Percentiles rank a stretch among this genome's conserved stretches.
These are phyloP conservation scores for Drosophila kepulauana DNA, from an alignment of 1,140 invertebrate genomes.

Conservation along the genomic window DNA sequence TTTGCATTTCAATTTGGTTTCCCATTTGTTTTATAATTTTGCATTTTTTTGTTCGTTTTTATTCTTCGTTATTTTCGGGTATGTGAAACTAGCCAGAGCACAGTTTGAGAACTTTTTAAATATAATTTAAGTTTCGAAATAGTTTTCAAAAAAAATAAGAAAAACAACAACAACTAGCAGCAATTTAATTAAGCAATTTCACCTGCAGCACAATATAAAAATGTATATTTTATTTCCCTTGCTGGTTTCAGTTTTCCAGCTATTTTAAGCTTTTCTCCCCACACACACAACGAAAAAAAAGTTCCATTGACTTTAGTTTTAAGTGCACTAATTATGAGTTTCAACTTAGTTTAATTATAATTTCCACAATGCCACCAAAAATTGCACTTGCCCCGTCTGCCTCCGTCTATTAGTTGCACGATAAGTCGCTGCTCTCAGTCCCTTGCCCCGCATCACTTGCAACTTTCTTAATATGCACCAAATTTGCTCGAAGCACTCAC, in stretches of 20 bases:
- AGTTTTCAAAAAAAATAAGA: conserved; percentile 20
- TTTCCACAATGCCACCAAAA: conserved; percentile 27
- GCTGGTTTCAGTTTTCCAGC: conserved; percentile 44
- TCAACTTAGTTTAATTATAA: conserved; percentile 43
- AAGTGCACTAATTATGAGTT: conserved; percentile 71
- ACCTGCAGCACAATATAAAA: conserved; percentile 64
- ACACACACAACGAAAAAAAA: neutral
- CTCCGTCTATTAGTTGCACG: conserved; percentile 1
- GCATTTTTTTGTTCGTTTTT: conserved; percentile 3
- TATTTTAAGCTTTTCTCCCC: conserved; percentile 10
- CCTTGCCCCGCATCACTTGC: neutral
- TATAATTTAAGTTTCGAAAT: conserved; percentile 57
- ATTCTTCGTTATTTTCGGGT: conserved; percentile 1
- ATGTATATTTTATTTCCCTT: conserved; percentile 49
- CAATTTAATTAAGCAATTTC: conserved; percentile 70
- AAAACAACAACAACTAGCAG: conserved; percentile 35
- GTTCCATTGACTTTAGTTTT: conserved; percentile 53
- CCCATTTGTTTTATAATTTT: conserved; percentile 33
- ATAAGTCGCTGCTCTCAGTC: conserved; percentile 3
- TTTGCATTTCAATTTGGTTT: conserved; percentile 46
- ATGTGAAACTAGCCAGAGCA: conserved; percentile 26
- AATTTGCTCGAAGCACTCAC: conserved; percentile 19
- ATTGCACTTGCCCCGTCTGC: conserved; percentile 7
- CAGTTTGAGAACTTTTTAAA: conserved; percentile 44
- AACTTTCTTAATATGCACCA: conserved; percentile 25